Percentiles rank a stretch among this genome's conserved stretches.
These are phyloP conservation scores for Dendrocincla tyrannina DNA, from an alignment of 2,797 vertebrate genomes.

Conservation along the genomic window DNA sequence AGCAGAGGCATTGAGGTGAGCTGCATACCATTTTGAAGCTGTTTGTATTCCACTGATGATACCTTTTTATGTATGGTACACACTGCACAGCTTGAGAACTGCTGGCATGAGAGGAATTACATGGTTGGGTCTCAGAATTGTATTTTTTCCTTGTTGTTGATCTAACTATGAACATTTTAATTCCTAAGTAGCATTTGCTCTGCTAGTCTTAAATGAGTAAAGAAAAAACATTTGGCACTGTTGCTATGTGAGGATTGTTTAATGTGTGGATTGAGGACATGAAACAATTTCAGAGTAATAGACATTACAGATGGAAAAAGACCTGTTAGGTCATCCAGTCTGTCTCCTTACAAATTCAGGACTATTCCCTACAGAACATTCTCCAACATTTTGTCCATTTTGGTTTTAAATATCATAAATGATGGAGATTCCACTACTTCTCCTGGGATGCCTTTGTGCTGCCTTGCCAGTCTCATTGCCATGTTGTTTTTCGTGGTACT, in stretches of 20 bases:
- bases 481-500: neutral
- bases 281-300: conserved; percentile 40
- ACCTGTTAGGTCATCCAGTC: conserved; percentile 33
- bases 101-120: neutral
- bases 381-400: conserved; percentile 34
- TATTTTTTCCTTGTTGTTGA: neutral
- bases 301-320: conserved; percentile 41
- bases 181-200: conserved; percentile 26
- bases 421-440: conserved; percentile 20
- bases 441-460: neutral
- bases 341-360: conserved; percentile 28
- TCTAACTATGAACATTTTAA: neutral
- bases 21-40: neutral
- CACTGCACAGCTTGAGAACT: neutral
- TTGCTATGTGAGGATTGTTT: neutral
- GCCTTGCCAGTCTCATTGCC: neutral
- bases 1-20: neutral
- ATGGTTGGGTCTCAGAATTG: neutral
- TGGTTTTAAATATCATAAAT: conserved; percentile 33
- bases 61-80: neutral
- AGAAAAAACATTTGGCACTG: conserved; percentile 31
- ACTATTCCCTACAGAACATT: conserved; percentile 17
- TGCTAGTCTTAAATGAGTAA: conserved; percentile 30
- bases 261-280: conserved; percentile 41
- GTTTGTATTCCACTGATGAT: neutral